phyloP scores from a whole-genome alignment of 2,797 vertebrate genomes.

The Squalus acanthias region DNA sequence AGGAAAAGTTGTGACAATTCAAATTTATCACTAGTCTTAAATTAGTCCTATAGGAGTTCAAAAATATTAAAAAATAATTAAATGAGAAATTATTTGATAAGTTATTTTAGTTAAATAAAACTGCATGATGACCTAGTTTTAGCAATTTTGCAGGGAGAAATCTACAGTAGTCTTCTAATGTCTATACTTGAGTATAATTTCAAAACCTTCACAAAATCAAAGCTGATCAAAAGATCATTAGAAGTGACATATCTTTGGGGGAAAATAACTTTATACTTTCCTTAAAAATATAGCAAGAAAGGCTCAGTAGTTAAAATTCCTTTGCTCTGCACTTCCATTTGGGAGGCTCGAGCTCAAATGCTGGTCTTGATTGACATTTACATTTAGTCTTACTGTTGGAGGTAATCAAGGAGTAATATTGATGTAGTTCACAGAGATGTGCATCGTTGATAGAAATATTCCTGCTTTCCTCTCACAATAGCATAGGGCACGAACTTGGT shows the following conservation, averaged over 20 bases:
- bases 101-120: slow-evolving; percentile 32
- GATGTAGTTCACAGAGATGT: neutral
- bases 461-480: neutral
- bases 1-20: slow-evolving; percentile 23
- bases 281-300: neutral
- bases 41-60: slow-evolving; percentile 21
- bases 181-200: slow-evolving; percentile 9
- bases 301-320: neutral
- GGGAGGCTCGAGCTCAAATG: no score
- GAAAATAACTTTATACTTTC: neutral
- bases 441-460: neutral
- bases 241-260: neutral
- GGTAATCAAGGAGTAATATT: neutral
- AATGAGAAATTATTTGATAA: slow-evolving; percentile 36
- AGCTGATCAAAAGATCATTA: slow-evolving; percentile 28
- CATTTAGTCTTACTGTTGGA: neutral
- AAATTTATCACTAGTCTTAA: slow-evolving; percentile 30
- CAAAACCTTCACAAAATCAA: slow-evolving; percentile 2
- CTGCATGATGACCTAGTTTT: slow-evolving; percentile 4
- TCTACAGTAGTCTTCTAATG: neutral
- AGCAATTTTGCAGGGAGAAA: neutral
- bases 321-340: neutral
- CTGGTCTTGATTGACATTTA: neutral
- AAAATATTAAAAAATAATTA: slow-evolving; percentile 34
- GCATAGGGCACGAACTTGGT: neutral